phyloP scores from a whole-genome alignment of 2,888 invertebrate genomes.

The Protodeltote pygarga region DNA sequence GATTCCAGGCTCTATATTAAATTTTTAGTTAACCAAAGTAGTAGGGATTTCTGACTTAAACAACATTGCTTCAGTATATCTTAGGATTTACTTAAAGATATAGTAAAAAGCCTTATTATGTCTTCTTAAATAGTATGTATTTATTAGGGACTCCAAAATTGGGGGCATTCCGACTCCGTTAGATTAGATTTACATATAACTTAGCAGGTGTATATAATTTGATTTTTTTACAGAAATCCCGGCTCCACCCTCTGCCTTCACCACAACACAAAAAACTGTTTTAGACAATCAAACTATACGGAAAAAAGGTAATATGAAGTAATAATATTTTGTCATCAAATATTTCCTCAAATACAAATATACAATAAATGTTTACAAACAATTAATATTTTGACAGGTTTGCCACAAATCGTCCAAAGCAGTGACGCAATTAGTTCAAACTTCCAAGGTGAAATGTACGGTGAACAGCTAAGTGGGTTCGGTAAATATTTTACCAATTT shows the following conservation, averaged over 20 bases:
- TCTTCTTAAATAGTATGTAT: no score
- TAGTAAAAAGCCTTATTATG: no score
- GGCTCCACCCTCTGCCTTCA: constrained; percentile 92
- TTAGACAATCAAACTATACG: constrained; percentile 80
- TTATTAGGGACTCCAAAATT: no score
- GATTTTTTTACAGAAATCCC: constrained; percentile 91
- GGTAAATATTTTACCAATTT: constrained; percentile 61
- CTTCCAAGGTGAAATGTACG: constrained; percentile 80
- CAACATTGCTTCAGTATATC: no score
- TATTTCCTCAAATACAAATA: constrained; percentile 3
- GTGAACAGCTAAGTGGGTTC: constrained; percentile 79
- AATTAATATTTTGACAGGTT: constrained; percentile 61
- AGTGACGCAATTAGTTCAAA: constrained; percentile 81
- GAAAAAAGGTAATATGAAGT: constrained; percentile 72
- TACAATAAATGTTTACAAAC: constrained; percentile 11
- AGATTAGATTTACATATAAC: no score
- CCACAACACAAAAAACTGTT: constrained; percentile 83
- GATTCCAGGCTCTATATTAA: no score
- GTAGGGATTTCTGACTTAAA: no score
- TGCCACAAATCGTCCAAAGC: constrained; percentile 67
- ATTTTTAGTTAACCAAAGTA: no score
- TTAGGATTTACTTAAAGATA: no score
- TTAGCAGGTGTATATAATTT: background rate
- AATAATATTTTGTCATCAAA: background rate
- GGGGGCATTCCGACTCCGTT: no score